phyloP scores from a whole-genome alignment of 1,140 invertebrate species.

The Polypedilum pembai region DNA sequence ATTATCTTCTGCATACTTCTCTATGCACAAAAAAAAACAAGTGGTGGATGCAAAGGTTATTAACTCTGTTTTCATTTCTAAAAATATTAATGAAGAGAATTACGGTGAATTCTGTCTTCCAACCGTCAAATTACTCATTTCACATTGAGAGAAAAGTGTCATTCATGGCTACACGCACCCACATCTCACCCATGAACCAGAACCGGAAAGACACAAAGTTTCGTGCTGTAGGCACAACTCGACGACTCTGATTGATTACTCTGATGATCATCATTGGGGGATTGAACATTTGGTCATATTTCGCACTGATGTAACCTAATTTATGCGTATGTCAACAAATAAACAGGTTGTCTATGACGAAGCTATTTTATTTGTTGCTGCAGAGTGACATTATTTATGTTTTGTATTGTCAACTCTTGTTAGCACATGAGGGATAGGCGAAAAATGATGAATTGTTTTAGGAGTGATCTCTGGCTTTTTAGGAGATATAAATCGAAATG shows the following conservation, averaged over 20 bases:
- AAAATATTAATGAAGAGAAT: no score
- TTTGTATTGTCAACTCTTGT: neutral
- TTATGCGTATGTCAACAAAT: neutral
- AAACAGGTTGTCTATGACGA: neutral
- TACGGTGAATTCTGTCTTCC: no score
- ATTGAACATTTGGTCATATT: neutral
- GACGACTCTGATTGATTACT: constrained; percentile 21
- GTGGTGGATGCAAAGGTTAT: no score
- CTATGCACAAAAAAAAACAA: no score
- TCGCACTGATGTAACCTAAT: neutral
- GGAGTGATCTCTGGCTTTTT: constrained; percentile 14
- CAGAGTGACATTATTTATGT: neutral
- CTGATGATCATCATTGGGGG: constrained; percentile 18
- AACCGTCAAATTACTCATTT: no score
- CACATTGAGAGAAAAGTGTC: neutral
- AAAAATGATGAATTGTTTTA: constrained; percentile 26
- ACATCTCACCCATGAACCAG: neutral
- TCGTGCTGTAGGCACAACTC: neutral
- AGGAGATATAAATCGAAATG: constrained; percentile 27
- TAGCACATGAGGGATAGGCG: no score
- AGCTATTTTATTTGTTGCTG: neutral
- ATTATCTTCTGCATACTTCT: no score
- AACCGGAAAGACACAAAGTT: neutral
- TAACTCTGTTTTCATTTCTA: no score
- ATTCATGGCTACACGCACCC: constrained; percentile 22